Base-by-base conservation (phyloP, 2,797 vertebrate species). In the Adrianichthys oophorus region DNA sequence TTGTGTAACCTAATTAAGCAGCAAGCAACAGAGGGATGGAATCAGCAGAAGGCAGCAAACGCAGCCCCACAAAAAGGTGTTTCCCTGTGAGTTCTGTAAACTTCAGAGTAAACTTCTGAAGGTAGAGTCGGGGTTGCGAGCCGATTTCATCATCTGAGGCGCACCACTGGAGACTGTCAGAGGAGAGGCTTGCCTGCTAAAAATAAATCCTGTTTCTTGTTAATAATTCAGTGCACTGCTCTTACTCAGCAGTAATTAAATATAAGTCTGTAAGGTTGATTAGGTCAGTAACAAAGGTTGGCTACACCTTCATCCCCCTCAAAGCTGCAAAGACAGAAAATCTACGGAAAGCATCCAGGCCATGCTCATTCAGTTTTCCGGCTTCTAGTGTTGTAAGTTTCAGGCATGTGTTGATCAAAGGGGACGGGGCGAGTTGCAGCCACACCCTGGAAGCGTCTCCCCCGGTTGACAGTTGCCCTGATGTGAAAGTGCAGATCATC, bases 201-300 rank as follows among this genome's bases (percentile, higher is more conserved):
- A 89, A 86, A 91, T 90, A 91, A 79, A 72, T 51, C 57, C 48
- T 0, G 59, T 82, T 85, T 87, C 82, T 72, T 77, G 86, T 91
- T 87, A 90, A 90, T 90, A 90, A 90, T 90, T 88, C 81, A 91
- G 77, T 17, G 4, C 24, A 17, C 76, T 80, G 74, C 84, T 85
- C 84, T 87, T 87, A 89, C 85, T 89, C 85, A 86, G 82, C 82
- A 80, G 82, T 88, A 87, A 89, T 88, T 83, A 88, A 87, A 87
- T 87, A 89, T 87, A 87, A 86, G 82, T 87, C 81, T 86, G 85
- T 80, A 82, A 85, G 85, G 86, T 85, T 90, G 87, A 91, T 89
- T 85, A 80, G 86, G 83, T 90, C 87, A 83, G 79, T 80, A 73
- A 85, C 78, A 89, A 86, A 83, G 78, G 76, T 76, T 66, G 79